A percentile compares a stretch with the other conserved stretches of the same genome.
Conservation (phyloP, 2,113 vertebrate species). For the Beaufortia kweichowensis region DNA sequence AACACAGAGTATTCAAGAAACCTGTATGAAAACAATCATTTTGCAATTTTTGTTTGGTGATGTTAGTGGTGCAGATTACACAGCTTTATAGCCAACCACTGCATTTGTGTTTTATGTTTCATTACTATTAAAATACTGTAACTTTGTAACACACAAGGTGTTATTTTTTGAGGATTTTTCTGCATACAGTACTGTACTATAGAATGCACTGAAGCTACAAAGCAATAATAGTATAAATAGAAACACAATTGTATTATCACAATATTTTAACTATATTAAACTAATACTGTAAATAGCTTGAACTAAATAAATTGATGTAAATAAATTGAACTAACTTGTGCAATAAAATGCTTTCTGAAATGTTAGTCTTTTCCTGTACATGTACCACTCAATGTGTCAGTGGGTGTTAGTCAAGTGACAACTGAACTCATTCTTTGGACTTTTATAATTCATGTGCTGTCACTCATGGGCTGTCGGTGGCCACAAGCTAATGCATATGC, state of each 20-base stretch:
- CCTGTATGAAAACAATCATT: no score
- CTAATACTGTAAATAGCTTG: no score
- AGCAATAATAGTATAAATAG: not conserved
- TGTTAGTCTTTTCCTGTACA: constrained; percentile 1
- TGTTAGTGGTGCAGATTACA: no score
- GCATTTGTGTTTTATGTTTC: no score
- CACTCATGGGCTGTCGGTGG: constrained; percentile 2
- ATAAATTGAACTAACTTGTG: no score
- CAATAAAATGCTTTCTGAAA: no score
- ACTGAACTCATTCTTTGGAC: not conserved
- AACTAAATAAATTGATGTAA: no score
- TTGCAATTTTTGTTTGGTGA: no score
- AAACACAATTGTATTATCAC: no score
- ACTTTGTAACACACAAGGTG: not conserved
- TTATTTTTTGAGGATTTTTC: not conserved
- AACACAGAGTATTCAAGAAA: no score
- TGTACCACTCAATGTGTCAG: not conserved
- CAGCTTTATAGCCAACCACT: no score
- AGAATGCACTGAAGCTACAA: not conserved
- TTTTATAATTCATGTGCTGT: constrained; percentile 30
- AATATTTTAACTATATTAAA: no score
- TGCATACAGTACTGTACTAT: not conserved
- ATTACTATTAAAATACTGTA: not conserved
- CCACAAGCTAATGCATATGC: constrained; percentile 39
- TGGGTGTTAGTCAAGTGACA: not conserved